These are phyloP conservation scores for Hippocampus comes DNA, from an alignment of 2,113 vertebrate species.

Conservation along the genomic window DNA sequence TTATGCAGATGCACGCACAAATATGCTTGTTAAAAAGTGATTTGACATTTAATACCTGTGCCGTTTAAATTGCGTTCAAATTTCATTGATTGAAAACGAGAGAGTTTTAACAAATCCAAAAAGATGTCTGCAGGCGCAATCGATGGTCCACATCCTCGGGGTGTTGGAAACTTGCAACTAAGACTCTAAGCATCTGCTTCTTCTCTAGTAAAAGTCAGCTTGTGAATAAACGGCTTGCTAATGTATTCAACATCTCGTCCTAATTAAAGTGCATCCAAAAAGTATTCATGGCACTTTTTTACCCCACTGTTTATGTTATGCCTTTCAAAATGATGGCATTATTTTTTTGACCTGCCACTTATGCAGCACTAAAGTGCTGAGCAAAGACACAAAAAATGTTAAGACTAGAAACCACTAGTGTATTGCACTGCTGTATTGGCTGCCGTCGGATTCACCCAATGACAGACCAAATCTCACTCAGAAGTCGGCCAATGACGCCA, in stretches of 20 bases:
- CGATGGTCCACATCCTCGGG: slow-evolving; percentile 54
- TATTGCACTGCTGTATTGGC: too few relatives aligned
- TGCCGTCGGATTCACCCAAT: too few relatives aligned
- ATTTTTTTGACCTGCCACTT: background rate
- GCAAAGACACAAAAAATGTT: slow-evolving; percentile 9
- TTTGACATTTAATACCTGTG: slow-evolving; percentile 47
- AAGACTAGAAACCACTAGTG: too few relatives aligned
- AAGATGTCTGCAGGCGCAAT: slow-evolving; percentile 38
- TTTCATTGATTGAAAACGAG: slow-evolving; percentile 45
- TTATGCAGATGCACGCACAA: slow-evolving; percentile 25
- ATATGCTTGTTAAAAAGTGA: slow-evolving; percentile 48
- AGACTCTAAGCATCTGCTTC: slow-evolving; percentile 63
- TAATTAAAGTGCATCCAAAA: background rate
- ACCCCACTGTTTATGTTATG: background rate
- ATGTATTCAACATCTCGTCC: background rate
- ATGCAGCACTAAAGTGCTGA: background rate
- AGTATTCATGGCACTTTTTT: background rate
- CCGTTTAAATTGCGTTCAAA: slow-evolving; percentile 44
- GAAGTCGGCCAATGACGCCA: too few relatives aligned
- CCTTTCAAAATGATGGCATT: too few relatives aligned
- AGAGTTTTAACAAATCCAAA: slow-evolving; percentile 25
- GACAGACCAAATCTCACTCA: too few relatives aligned
- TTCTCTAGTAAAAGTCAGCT: slow-evolving; percentile 57
- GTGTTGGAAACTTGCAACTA: slow-evolving; percentile 62
- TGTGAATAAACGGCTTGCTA: slow-evolving; percentile 35